Evolutionary conservation across 2,113 vertebrate species (phyloP), one percentile per base, ranked within the genome.

Genomic region (Rhea pennata): DNA sequence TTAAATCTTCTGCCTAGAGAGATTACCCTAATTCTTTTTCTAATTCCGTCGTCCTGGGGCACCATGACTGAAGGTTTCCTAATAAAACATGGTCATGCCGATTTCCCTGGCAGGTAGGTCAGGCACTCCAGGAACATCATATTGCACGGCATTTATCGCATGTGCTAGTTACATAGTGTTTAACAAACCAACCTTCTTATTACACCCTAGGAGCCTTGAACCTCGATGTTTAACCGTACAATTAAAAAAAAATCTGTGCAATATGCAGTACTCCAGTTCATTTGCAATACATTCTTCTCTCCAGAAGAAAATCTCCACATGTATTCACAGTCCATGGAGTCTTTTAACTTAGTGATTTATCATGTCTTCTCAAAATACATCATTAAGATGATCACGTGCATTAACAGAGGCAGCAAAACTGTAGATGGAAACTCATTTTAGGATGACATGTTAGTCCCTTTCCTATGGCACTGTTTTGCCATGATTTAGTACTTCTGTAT

Each of bases 1-100:
- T 87, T 96, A 97, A 96, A 97, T 96, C 94, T 96, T 94, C 94
- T 90, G 94, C 84, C 89, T 96, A 54, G 78, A 91, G 91, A 96
- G 95, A 96, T 97, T 95, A 96, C 95, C 96, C 92, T 97, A 95
- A 95, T 96, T 96, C 95, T 96, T 85, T 65, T 77, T 71, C 90
- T 95, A 96, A 96, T 95, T 91, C 91, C 82, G n/a, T 50, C 81
- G 82, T 96, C 94, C 93, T 88, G 58, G 53, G 92, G 79, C 90
- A 78, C 88, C 61, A 9, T 40, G 71, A n/a, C 74, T 91, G 82
- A 78, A 77, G 94, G 87, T 95, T 91, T 93, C 78, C 72, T 84
- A 86, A 82, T 92, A 93, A 90, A 92, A 82, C 61, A 59, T 24
- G 36, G 71, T 84, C 2, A 0, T 20, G 74, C 73, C 62, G 66